Evolutionary conservation across 2,113 vertebrate genomes (phyloP), one percentile per base, ranked within the genome.

Genomic region (Centrocercus urophasianus): DNA sequence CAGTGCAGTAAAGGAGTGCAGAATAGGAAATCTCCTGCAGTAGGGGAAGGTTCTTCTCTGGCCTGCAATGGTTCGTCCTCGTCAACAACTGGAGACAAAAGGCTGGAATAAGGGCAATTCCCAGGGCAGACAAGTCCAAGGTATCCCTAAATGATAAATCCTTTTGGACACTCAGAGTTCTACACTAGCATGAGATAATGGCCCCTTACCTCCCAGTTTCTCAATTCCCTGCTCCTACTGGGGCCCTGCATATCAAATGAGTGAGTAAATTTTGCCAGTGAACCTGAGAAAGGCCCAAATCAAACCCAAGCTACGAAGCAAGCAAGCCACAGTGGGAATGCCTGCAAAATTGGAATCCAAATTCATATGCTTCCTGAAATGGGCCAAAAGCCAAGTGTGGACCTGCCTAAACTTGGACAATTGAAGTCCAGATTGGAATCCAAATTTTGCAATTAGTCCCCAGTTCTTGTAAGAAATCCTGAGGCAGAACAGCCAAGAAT

Each of bases 311-410:
- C 28, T 86, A 73, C 36, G 75, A 89, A 93, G 48, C 45, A 87
- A 88, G 82, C 48, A 80, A 90, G 48, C 48, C 60, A 74, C 21
- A 71, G 48, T 20, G 89, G 70, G 67, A 95, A 83, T 6, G 1
- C 47, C 57, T 95, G 77, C 72, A 95, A 89, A 93, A 91, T 18
- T 79, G 43, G 64, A 96, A 96, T 79, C 63, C 60, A 64, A 83
- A 85, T 74, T 56, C 43, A 61, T 28, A 16, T 10, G 36, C 48
- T 86, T 71, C 48, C 85, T 74, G 40, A 88, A 88, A 69, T 6
- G 17, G 48, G 38, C 10, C 43, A 75, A 50, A 89, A 91, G 60
- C 45, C 28, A 47, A 91, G 70, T 0, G 73, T 19, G 13, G 21
- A 93, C 77, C 1, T 10, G 67, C 64, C 63, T 91, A 60, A 86